These are phyloP conservation scores for Hemicordylus capensis DNA, from an alignment of 2,113 vertebrate species.

Conservation along the genomic window DNA sequence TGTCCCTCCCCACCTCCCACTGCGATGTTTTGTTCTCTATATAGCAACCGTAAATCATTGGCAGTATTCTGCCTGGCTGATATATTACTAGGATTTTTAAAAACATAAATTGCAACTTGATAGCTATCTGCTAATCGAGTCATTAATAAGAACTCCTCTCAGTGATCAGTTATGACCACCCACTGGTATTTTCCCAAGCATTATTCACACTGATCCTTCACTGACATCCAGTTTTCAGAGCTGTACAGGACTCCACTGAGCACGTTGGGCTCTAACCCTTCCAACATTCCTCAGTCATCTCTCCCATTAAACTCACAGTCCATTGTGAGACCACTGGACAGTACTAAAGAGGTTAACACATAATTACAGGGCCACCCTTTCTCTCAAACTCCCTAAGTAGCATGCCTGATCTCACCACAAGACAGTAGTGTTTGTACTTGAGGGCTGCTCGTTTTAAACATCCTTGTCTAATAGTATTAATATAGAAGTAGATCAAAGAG, in stretches of 20 bases:
- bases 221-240: not conserved
- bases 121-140: conserved; percentile 5
- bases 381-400: not conserved
- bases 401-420: not conserved
- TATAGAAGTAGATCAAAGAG: not conserved
- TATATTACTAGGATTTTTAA: not conserved
- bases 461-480: not conserved
- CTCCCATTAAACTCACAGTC: too few species aligned
- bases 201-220: conserved; percentile 23
- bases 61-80: not conserved
- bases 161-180: not conserved
- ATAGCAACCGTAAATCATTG: not conserved
- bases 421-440: not conserved
- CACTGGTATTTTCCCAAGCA: not conserved
- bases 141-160: conserved; percentile 15
- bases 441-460: not conserved
- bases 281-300: not conserved
- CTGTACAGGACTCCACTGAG: conserved; percentile 21
- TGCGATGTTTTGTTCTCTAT: not conserved
- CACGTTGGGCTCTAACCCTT: conserved; percentile 17
- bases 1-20: too few species aligned
- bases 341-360: not conserved
- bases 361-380: conserved; percentile 38
- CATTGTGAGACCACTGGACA: not conserved
- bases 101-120: not conserved